phyloP scores from a whole-genome alignment of 1,140 invertebrate species.

The Goniozus legneri region DNA sequence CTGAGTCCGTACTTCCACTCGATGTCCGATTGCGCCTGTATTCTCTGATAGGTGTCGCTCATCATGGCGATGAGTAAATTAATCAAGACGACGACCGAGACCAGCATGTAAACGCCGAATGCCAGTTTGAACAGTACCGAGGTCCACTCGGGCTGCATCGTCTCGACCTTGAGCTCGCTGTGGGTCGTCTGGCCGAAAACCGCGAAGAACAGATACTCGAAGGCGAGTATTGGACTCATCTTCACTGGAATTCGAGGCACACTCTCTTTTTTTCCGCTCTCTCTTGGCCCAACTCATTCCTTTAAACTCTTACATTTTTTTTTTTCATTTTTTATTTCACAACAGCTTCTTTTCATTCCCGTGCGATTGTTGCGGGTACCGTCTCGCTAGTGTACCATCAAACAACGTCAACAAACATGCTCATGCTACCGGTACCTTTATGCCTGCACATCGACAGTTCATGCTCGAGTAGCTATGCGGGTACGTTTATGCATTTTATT shows the following conservation, averaged over 20 bases:
- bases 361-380: too few species aligned
- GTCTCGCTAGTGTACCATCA: too few species aligned
- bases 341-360: constrained; percentile 20
- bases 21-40: constrained; percentile 97
- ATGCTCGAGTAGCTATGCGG: too few species aligned
- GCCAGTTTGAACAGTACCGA: constrained; percentile 79
- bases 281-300: constrained; percentile 12
- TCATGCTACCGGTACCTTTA: too few species aligned
- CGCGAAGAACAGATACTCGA: constrained; percentile 97
- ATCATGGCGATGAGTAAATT: constrained; percentile 99
- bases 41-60: constrained; percentile 98
- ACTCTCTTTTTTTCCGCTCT: constrained; percentile 17
- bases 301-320: constrained; percentile 4
- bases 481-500: too few species aligned
- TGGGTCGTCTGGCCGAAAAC: constrained; percentile 95
- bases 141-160: constrained; percentile 66
- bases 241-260: constrained; percentile 62
- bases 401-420: too few species aligned
- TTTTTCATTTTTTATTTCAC: constrained; percentile 12
- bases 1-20: constrained; percentile 99
- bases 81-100: constrained; percentile 95
- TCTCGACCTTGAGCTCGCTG: constrained; percentile 72
- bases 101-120: constrained; percentile 96
- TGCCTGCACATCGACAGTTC: too few species aligned
- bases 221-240: constrained; percentile 83